These are phyloP conservation scores for Mormyrops boulengeri DNA, from an alignment of 2,797 vertebrate genomes.

Conservation along the genomic window DNA sequence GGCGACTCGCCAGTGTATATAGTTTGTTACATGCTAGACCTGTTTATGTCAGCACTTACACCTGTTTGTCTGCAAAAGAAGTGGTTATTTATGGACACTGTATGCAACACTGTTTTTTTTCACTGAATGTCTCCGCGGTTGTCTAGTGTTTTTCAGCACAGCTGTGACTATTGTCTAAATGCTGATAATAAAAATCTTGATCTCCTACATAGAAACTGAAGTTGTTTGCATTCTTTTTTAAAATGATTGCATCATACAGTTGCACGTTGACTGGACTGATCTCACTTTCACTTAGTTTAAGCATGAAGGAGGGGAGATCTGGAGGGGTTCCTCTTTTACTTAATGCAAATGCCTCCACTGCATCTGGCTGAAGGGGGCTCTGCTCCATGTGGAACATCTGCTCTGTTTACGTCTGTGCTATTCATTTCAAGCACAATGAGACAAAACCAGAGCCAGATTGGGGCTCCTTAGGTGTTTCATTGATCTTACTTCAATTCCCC, in stretches of 20 bases:
- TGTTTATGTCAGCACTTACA: constrained; percentile 22
- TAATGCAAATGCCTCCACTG: constrained; percentile 14
- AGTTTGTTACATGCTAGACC: not conserved
- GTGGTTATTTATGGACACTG: constrained; percentile 11
- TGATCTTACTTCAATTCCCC: constrained; percentile 16
- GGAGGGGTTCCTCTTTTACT: not conserved
- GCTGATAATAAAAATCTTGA: constrained; percentile 36
- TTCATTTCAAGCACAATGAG: constrained; percentile 25
- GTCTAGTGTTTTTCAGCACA: constrained; percentile 19
- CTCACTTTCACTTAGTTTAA: not conserved
- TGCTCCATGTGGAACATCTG: constrained; percentile 16
- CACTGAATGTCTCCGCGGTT: not conserved
- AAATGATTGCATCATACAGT: not conserved
- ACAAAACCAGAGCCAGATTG: constrained; percentile 10
- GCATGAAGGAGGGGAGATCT: not conserved
- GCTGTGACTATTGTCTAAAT: constrained; percentile 28
- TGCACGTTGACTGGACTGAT: not conserved
- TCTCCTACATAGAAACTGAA: not conserved
- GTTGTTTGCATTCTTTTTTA: not conserved
- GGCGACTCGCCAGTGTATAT: not conserved
- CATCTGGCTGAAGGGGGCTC: constrained; percentile 7
- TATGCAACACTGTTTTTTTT: constrained; percentile 11
- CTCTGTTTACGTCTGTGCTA: not conserved
- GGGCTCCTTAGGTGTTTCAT: not conserved
- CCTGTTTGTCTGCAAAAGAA: not conserved